Evolutionary conservation across 1,140 invertebrate species (phyloP).

Genomic region (Pseudachorutes palmiensis): DNA sequence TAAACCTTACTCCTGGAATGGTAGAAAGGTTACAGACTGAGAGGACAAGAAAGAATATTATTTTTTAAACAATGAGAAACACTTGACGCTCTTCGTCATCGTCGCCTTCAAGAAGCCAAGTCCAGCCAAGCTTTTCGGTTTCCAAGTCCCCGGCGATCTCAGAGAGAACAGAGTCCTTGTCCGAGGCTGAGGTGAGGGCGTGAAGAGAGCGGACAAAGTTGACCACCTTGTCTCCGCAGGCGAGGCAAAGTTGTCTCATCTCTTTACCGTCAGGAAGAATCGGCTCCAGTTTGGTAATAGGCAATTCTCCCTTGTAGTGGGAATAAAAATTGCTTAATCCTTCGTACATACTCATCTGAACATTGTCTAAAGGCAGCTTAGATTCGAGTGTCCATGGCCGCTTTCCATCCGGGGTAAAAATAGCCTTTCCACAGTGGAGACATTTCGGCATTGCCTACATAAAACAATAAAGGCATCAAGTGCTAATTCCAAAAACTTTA

Average conservation of each 20-base stretch:
- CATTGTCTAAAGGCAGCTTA: no score
- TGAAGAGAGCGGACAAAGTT: not conserved
- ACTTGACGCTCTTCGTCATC: not conserved
- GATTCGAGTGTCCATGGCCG: no score
- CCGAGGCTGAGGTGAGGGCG: not conserved
- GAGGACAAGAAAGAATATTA: no score
- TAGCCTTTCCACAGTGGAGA: not conserved
- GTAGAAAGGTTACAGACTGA: no score
- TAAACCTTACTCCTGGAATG: no score
- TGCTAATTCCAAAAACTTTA: no score
- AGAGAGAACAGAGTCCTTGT: not conserved
- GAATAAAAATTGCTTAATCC: not conserved
- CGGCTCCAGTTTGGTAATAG: not conserved
- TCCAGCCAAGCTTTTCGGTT: not conserved
- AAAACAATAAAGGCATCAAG: no score
- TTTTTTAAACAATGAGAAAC: no score
- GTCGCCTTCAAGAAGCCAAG: not conserved
- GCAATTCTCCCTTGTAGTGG: not conserved
- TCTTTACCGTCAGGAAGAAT: not conserved
- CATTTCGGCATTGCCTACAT: no score
- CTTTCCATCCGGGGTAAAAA: no score
- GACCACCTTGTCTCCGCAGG: not conserved
- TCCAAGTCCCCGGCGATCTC: not conserved
- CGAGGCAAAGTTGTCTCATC: not conserved
- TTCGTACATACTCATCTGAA: not conserved